Percentiles rank a stretch among this genome's conserved stretches.
Evolutionary conservation across 2,888 invertebrate species (phyloP).

Genomic region (Mesorhabditis belari): DNA sequence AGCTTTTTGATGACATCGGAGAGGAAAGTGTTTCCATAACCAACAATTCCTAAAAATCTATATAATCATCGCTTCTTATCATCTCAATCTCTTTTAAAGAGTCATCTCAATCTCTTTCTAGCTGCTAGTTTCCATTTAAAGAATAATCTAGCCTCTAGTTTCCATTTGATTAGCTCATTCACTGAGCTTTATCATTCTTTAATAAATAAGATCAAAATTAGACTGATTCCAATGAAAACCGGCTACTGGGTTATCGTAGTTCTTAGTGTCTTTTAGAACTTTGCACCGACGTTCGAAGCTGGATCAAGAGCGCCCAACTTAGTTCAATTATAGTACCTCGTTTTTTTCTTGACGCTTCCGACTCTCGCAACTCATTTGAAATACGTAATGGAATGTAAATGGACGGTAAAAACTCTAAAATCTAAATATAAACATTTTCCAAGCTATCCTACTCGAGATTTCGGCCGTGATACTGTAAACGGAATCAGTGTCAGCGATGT

Average conservation of each 20-base stretch:
- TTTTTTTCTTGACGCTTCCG: conserved; percentile 5
- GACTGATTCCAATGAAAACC: too few species aligned
- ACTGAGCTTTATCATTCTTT: too few species aligned
- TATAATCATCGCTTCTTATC: not conserved
- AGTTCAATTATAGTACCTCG: too few species aligned
- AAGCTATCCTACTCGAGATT: conserved; percentile 22
- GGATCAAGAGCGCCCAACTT: too few species aligned
- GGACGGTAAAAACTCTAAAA: conserved; percentile 27
- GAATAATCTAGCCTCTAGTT: too few species aligned
- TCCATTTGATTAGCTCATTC: too few species aligned
- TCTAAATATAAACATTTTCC: not conserved
- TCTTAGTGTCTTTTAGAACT: too few species aligned
- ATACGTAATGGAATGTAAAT: conserved; percentile 1
- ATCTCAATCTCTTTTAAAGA: not conserved
- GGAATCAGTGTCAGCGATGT: conserved; percentile 25
- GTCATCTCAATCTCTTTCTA: conserved; percentile 1
- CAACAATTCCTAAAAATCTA: not conserved
- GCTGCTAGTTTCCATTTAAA: too few species aligned
- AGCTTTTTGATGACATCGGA: conserved; percentile 26
- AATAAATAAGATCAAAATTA: too few species aligned
- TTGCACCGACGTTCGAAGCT: too few species aligned
- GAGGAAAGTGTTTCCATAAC: conserved; percentile 12
- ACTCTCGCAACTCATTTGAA: not conserved
- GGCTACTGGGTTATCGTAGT: too few species aligned
- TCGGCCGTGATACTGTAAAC: conserved; percentile 36